Percentiles rank a stretch among this genome's conserved stretches.
These are phyloP conservation scores for Falco concolor DNA, from an alignment of 2,797 vertebrate species.

Conservation along the genomic window DNA sequence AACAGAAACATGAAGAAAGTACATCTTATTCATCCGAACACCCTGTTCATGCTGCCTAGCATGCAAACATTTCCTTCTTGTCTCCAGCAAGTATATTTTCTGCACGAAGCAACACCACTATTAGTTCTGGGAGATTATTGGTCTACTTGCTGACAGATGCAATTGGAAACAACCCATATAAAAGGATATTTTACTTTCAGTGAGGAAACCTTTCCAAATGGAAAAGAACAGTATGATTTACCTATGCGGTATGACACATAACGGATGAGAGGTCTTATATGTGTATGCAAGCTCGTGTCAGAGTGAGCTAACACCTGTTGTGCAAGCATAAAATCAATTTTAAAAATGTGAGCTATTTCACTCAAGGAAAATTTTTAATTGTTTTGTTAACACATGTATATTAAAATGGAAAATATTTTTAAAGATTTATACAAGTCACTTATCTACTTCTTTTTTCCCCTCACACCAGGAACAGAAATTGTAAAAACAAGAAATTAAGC, in stretches of 20 bases:
- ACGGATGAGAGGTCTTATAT: background rate
- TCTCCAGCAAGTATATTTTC: constrained; percentile 2
- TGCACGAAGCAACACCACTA: constrained; percentile 19
- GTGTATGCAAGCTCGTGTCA: background rate
- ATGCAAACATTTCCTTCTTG: constrained; percentile 14
- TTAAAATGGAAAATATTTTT: background rate
- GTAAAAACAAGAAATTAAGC: background rate
- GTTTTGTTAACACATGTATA: background rate
- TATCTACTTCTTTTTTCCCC: rapidly evolving
- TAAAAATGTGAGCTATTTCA: background rate
- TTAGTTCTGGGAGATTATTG: constrained; percentile 12
- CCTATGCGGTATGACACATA: background rate
- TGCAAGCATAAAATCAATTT: background rate
- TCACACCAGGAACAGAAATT: background rate
- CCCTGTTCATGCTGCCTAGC: constrained; percentile 31
- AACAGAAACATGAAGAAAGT: constrained; percentile 31
- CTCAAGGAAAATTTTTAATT: background rate
- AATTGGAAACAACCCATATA: constrained; percentile 17
- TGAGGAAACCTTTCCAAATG: constrained; percentile 24
- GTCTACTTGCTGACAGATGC: constrained; percentile 44
- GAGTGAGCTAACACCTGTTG: background rate
- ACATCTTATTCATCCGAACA: constrained; percentile 52
- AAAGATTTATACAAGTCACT: background rate
- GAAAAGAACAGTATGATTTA: constrained; percentile 35
- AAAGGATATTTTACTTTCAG: background rate